phyloP scores from a whole-genome alignment of 2,888 invertebrate species.

The Ceratothoa steindachneri region DNA sequence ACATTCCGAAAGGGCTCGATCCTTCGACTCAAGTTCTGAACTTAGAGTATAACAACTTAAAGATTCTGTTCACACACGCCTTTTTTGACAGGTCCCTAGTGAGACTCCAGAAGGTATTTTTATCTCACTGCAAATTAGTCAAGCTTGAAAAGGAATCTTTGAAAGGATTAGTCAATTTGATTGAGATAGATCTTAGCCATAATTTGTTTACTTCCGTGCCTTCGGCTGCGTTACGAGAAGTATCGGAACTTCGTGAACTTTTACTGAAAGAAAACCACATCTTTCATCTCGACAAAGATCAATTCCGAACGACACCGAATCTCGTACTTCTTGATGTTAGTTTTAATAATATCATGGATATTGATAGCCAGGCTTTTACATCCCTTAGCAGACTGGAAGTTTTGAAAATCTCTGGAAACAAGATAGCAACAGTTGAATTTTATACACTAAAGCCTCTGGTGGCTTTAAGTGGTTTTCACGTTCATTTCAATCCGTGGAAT shows the following conservation, averaged over 20 bases:
- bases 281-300: not conserved
- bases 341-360: constrained; percentile 70
- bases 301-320: constrained; percentile 43
- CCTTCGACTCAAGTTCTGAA: constrained; percentile 86
- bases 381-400: constrained; percentile 65
- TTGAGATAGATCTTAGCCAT: constrained; percentile 80
- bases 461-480: constrained; percentile 71
- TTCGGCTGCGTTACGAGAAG: constrained; percentile 70
- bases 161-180: constrained; percentile 78
- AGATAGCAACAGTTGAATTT: constrained; percentile 65
- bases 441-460: constrained; percentile 68
- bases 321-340: constrained; percentile 65
- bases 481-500: constrained; percentile 83
- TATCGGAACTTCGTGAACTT: constrained; percentile 74
- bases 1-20: constrained; percentile 79
- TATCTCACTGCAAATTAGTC: constrained; percentile 76
- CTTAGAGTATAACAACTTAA: constrained; percentile 80
- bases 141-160: constrained; percentile 81
- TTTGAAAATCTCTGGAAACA: constrained; percentile 71
- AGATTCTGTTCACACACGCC: constrained; percentile 74
- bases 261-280: constrained; percentile 64
- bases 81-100: constrained; percentile 75
- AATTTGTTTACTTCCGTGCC: constrained; percentile 78
- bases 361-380: constrained; percentile 72
- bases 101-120: constrained; percentile 79